Conservation (phyloP, 1,140 invertebrate genomes). For the Hydropsyche tenuis region DNA sequence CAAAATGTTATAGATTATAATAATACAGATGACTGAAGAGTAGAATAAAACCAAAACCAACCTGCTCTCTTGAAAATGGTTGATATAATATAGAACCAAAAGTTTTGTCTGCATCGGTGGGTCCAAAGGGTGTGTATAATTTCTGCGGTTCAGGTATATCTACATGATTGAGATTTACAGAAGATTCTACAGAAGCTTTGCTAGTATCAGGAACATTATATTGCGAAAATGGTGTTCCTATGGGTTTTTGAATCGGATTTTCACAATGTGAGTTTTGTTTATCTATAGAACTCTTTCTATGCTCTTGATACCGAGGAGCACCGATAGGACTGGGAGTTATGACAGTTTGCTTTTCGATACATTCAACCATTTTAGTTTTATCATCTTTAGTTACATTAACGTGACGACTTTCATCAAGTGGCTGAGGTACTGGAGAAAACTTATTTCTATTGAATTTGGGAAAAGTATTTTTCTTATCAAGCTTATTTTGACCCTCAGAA, state of each 20-base stretch:
- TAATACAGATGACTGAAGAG: not conserved
- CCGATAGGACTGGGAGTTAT: slow-evolving; percentile 45
- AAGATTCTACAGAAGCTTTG: not conserved
- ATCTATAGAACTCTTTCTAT: slow-evolving; percentile 9
- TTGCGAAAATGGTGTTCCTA: slow-evolving; percentile 56
- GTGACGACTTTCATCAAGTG: slow-evolving; percentile 50
- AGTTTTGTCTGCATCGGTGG: slow-evolving; percentile 56
- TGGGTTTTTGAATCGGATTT: slow-evolving; percentile 54
- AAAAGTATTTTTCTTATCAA: slow-evolving; percentile 53
- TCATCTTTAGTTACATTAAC: too few species aligned
- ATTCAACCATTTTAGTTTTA: not conserved
- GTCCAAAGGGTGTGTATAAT: slow-evolving; percentile 59
- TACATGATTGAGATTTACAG: not conserved
- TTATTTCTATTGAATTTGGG: slow-evolving; percentile 59
- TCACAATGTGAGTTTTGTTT: not conserved
- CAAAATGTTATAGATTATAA: not conserved
- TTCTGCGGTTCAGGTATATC: slow-evolving; percentile 30
- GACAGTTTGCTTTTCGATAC: not conserved
- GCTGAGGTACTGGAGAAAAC: slow-evolving; percentile 58
- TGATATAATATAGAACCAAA: slow-evolving; percentile 58
- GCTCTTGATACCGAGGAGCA: not conserved
- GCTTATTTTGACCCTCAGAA: not conserved
- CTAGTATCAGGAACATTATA: slow-evolving; percentile 51
- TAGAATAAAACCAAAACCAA: not conserved
- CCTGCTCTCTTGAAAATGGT: slow-evolving; percentile 23